phyloP scores from a whole-genome alignment of 2,888 invertebrate genomes.

The Lypha dubia region DNA sequence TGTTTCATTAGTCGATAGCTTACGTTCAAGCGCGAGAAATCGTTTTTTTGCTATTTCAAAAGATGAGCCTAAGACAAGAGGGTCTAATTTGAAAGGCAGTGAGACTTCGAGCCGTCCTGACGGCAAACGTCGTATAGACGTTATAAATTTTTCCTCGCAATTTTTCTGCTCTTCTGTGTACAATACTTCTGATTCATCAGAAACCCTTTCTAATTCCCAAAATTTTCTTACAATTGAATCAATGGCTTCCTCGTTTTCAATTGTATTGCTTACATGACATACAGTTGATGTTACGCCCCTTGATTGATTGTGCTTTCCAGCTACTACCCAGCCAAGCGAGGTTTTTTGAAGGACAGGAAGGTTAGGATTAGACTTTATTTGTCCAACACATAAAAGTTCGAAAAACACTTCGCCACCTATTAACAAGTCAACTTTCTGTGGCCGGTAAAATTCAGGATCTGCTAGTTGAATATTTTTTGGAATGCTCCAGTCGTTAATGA shows the following conservation, averaged over 20 bases:
- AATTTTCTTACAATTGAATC: slow-evolving; percentile 10
- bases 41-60: slow-evolving; percentile 58
- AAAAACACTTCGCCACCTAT: neutral
- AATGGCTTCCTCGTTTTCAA: neutral
- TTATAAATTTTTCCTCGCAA: neutral
- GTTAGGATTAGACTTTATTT: neutral
- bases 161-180: neutral
- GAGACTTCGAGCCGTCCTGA: too few relatives aligned
- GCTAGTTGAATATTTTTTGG: too few relatives aligned
- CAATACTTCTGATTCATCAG: neutral
- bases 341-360: slow-evolving; percentile 29
- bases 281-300: too few relatives aligned
- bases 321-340: slow-evolving; percentile 11
- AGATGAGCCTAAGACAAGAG: neutral
- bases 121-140: neutral
- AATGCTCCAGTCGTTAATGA: too few relatives aligned
- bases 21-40: slow-evolving; percentile 51
- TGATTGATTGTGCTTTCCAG: neutral
- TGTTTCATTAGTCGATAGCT: neutral
- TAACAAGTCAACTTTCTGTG: slow-evolving; percentile 3
- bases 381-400: neutral
- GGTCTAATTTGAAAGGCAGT: neutral
- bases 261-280: too few relatives aligned
- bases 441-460: slow-evolving; percentile 4
- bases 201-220: slow-evolving; percentile 2